A percentile compares a stretch with the other conserved stretches of the same genome.
Evolutionary conservation across 2,797 vertebrate genomes (phyloP).

Genomic region (Uromys caudimaculatus): DNA sequence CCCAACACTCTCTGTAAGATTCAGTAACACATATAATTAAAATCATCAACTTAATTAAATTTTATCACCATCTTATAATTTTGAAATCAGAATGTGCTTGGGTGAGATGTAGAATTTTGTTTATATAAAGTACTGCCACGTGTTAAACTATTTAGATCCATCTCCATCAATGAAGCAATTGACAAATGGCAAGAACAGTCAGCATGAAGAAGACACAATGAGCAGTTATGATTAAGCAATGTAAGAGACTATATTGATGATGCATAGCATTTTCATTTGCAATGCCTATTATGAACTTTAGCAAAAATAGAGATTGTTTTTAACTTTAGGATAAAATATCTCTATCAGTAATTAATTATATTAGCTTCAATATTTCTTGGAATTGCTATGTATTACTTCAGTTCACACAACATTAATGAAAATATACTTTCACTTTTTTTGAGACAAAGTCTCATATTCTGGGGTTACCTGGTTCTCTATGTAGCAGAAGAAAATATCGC

Average conservation of each 20-base stretch:
- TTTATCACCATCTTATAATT: not conserved
- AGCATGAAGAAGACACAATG: not conserved
- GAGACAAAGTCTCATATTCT: not conserved
- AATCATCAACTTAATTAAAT: not conserved
- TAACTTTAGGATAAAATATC: not conserved
- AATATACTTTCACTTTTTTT: not conserved
- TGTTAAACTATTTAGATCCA: not conserved
- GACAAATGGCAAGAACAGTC: not conserved
- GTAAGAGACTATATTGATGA: not conserved
- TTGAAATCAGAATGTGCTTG: not conserved
- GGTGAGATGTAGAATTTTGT: not conserved
- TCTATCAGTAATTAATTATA: not conserved
- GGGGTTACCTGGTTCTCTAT: not conserved
- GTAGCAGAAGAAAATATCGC: not conserved
- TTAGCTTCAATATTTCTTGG: not conserved
- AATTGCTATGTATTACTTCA: not conserved
- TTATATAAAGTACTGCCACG: not conserved
- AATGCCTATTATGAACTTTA: not conserved
- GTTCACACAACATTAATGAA: not conserved
- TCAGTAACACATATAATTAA: not conserved
- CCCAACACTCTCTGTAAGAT: not conserved
- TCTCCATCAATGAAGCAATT: not conserved
- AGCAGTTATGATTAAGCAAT: not conserved
- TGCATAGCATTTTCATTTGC: not conserved
- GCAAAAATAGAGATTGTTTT: not conserved